These are phyloP conservation scores for Ceryle rudis DNA, from an alignment of 2,797 vertebrate species.

Conservation along the genomic window DNA sequence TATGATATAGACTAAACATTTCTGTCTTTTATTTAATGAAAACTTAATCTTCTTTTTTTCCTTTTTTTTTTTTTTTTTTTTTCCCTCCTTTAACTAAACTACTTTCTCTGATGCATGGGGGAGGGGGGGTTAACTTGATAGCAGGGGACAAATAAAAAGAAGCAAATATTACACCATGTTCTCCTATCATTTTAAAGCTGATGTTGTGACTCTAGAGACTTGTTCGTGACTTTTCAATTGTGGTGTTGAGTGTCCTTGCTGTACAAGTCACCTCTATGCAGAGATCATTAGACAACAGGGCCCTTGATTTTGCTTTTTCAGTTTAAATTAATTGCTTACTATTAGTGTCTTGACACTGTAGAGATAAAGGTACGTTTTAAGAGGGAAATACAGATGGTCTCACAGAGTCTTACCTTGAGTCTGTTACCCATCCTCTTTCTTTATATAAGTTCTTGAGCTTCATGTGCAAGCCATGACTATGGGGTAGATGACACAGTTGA, in stretches of 20 bases:
- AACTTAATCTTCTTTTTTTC: neutral
- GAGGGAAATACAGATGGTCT: neutral
- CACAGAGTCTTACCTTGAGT: neutral
- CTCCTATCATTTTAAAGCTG: too few relatives aligned
- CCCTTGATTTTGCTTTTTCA: neutral
- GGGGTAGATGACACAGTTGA: neutral
- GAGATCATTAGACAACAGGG: neutral
- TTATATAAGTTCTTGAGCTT: neutral
- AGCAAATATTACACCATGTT: too few relatives aligned
- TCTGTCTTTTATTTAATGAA: neutral
- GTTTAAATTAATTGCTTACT: neutral
- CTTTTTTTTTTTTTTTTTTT: too few relatives aligned
- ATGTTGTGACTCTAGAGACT: too few relatives aligned
- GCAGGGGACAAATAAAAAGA: too few relatives aligned
- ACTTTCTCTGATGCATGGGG: too few relatives aligned
- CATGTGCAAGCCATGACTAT: neutral
- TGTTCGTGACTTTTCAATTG: too few relatives aligned
- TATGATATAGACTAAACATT: neutral
- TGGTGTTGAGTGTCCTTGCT: neutral
- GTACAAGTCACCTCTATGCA: neutral
- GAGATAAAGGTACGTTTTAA: neutral
- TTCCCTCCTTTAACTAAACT: too few relatives aligned
- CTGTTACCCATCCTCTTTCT: neutral
- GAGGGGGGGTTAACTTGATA: too few relatives aligned
- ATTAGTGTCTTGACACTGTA: neutral